A percentile compares a stretch with the other conserved stretches of the same genome.
These are phyloP conservation scores for Coleophora flavipennella DNA, from an alignment of 2,888 invertebrate genomes.

Conservation along the genomic window DNA sequence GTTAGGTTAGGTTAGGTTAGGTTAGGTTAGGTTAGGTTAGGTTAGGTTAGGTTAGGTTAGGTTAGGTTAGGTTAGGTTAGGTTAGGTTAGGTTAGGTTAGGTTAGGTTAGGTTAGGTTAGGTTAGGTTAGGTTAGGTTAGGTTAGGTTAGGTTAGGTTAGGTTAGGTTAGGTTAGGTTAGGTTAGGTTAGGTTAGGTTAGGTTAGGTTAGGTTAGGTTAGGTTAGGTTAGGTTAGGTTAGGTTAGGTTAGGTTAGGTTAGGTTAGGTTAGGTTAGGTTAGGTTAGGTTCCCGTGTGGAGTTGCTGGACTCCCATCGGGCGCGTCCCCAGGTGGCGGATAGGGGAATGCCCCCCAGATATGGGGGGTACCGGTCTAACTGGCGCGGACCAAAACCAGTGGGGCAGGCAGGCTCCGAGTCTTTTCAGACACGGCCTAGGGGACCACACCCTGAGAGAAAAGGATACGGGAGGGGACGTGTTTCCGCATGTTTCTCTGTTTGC, in stretches of 20 bases:
- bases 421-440: too few species aligned
- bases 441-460: too few species aligned
- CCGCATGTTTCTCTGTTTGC: too few species aligned
- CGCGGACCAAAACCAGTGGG: too few species aligned
- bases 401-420: too few species aligned
- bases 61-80: conserved; percentile 6
- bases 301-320: too few species aligned
- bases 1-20: conserved; percentile 5
- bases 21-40: conserved; percentile 5
- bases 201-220: conserved; percentile 5
- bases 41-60: conserved; percentile 6
- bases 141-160: conserved; percentile 5
- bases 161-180: conserved; percentile 5
- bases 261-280: conserved; percentile 6
- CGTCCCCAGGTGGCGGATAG: too few species aligned
- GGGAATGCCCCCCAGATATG: too few species aligned
- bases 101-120: conserved; percentile 6
- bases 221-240: conserved; percentile 5
- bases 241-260: conserved; percentile 6
- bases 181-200: conserved; percentile 5
- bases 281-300: too few species aligned
- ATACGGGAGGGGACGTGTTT: too few species aligned
- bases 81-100: conserved; percentile 6
- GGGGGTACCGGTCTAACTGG: too few species aligned
- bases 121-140: conserved; percentile 6